Evolutionary conservation across 1,140 invertebrate species (phyloP).

Genomic region (Heterodera schachtii): DNA sequence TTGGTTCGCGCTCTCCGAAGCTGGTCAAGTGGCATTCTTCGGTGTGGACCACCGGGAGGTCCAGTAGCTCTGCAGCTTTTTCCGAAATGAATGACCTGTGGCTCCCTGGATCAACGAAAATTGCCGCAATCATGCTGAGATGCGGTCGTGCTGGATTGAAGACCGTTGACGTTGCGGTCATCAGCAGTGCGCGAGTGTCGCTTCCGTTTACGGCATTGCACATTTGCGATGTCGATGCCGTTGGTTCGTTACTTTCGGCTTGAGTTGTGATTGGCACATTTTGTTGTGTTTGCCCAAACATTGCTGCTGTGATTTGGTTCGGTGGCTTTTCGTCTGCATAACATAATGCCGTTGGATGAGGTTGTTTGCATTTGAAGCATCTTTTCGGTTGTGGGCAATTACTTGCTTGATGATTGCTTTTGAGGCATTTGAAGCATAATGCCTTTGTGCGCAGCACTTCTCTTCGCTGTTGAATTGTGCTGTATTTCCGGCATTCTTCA

Average conservation of each 20-base stretch:
- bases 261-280: not conserved
- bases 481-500: too few relatives aligned
- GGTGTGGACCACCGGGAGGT: not conserved
- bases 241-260: not conserved
- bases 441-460: not conserved
- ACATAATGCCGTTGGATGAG: not conserved
- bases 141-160: not conserved
- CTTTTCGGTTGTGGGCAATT: not conserved
- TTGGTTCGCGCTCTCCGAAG: not conserved
- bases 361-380: not conserved
- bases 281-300: not conserved
- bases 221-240: too few relatives aligned
- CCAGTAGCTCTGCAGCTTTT: not conserved
- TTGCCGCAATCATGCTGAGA: not conserved
- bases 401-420: not conserved
- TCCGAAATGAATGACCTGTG: not conserved
- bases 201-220: not conserved
- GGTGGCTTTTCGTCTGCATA: too few relatives aligned
- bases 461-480: not conserved
- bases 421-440: conserved; percentile 2
- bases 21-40: not conserved
- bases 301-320: not conserved
- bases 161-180: not conserved
- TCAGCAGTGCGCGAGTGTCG: not conserved
- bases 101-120: not conserved